Evolutionary conservation across 2,113 vertebrate species (phyloP), one percentile per base, ranked within the genome.

Genomic region (Abramis brama): DNA sequence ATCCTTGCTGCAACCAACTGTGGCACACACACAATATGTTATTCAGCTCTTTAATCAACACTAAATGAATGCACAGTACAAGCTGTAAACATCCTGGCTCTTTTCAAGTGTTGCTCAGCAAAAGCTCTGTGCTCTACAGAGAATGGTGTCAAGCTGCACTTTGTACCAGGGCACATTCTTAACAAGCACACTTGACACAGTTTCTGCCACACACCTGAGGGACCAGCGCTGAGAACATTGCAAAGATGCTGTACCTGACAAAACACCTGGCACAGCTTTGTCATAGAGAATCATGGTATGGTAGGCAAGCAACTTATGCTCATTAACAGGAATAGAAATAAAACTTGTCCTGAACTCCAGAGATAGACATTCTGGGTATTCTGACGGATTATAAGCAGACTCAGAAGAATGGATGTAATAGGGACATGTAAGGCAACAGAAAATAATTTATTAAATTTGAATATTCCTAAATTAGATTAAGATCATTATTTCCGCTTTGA

Each of bases 251-350:
- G 86, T 33, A 52, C 25, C 15, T 52, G 19, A 50, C 5, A 50
- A 36, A 50, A 30, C 79, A 70, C 15, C 23, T 73, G 27, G 55
- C 12, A 23, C n/a, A 70, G 62, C 9, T 47, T 74, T 83, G 81
- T 76, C 36, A 78, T 87, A 79, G 89, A 89, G 75, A 79, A 79
- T 59, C 79, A 77, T 82, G 52, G 77, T 55, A 80, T 82, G 52
- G 77, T 55, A 82, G 45, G 36, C 59, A 47, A 80, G 59, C 59
- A 80, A 64, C 79, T 45, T 15, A 64, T 80, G 59, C 57, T 79
- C 12, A 43, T n/a, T 7, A 80, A 80, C n/a, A 30, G 13, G 17
- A 47, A 64, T 1, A 47, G 8, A 80, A 66, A 64, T 25, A 45
- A 36, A 62, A 79, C 23, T 62, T 27, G 33, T 21, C 50, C 50